A percentile compares a stretch with the other conserved stretches of the same genome.
Evolutionary conservation across 2,888 invertebrate genomes (phyloP).

Genomic region (Acanthopleura granulata): DNA sequence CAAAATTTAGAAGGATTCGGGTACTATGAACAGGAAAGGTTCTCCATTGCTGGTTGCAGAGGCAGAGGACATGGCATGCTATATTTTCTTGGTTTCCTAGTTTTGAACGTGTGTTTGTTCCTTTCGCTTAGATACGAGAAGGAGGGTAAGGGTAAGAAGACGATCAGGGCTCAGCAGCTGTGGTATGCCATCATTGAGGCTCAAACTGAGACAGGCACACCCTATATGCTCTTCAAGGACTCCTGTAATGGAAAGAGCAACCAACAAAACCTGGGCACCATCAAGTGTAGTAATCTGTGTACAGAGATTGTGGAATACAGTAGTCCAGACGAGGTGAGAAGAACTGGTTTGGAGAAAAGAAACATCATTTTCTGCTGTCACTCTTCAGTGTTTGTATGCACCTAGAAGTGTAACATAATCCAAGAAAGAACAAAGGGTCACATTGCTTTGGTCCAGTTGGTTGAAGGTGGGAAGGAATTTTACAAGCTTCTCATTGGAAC

Average conservation of each 20-base stretch:
- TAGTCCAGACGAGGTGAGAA: slow-evolving; percentile 82
- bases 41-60: too few species aligned
- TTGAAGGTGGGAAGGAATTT: too few species aligned
- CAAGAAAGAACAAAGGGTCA: too few species aligned
- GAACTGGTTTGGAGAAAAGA: not conserved
- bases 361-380: not conserved
- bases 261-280: slow-evolving; percentile 97
- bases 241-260: slow-evolving; percentile 97
- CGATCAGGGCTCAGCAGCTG: slow-evolving; percentile 83
- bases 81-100: too few species aligned
- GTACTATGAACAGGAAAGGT: too few species aligned
- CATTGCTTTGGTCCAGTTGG: too few species aligned
- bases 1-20: too few species aligned
- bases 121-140: slow-evolving; percentile 79
- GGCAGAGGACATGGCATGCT: too few species aligned
- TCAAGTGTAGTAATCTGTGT: slow-evolving; percentile 97
- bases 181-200: slow-evolving; percentile 95
- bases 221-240: slow-evolving; percentile 88
- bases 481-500: too few species aligned
- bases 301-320: slow-evolving; percentile 98
- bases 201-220: slow-evolving; percentile 97
- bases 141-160: slow-evolving; percentile 67
- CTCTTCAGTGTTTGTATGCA: too few species aligned
- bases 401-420: too few species aligned
- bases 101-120: not conserved